Conservation (phyloP, 2,797 vertebrate species). For the Paratrypauchen microcephalus region DNA sequence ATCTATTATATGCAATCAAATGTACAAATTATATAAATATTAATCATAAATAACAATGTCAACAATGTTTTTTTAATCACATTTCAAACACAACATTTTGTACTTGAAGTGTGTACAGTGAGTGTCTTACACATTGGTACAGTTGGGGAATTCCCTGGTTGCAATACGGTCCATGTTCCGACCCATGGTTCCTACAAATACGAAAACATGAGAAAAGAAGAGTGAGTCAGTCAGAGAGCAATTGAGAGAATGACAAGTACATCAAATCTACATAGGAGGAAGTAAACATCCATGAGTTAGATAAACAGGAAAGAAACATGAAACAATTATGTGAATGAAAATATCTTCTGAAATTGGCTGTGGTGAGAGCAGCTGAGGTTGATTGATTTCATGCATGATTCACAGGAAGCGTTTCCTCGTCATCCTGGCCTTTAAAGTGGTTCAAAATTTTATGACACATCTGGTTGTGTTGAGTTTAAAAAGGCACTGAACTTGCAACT, state of each 20-base stretch:
- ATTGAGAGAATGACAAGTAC: not conserved
- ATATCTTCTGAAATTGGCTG: not conserved
- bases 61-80: conserved; percentile 47
- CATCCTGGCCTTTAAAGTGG: not conserved
- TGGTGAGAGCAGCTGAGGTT: not conserved
- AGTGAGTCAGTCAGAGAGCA: conserved; percentile 10
- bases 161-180: conserved; percentile 86
- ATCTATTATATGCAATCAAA: conserved; percentile 42
- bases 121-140: conserved; percentile 90
- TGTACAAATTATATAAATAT: conserved; percentile 14
- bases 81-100: conserved; percentile 58
- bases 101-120: conserved; percentile 46
- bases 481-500: not conserved
- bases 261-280: not conserved
- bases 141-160: conserved; percentile 97
- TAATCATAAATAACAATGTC: conserved; percentile 32
- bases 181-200: conserved; percentile 83
- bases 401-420: not conserved
- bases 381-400: conserved; percentile 10
- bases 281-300: not conserved
- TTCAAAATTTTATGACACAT: not conserved
- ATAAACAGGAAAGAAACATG: not conserved
- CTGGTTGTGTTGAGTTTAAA: not conserved
- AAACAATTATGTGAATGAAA: conserved; percentile 7
- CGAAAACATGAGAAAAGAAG: conserved; percentile 15